Conservation (phyloP, 2,888 invertebrate species). For the Gordius sp. region DNA sequence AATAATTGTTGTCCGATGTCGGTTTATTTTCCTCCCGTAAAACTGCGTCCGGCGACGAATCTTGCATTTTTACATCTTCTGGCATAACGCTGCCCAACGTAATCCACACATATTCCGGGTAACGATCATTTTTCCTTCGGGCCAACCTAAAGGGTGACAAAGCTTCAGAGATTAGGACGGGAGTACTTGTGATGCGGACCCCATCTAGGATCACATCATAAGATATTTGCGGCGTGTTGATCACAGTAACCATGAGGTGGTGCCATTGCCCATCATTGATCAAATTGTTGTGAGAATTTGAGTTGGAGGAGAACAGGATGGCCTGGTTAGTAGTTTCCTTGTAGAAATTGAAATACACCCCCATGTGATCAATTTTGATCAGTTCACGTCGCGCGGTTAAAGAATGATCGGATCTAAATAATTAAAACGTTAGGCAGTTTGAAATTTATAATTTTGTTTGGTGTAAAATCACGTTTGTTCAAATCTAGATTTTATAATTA, state of each 20-base stretch:
- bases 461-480: neutral
- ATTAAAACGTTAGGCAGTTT: no score
- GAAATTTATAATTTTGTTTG: no score
- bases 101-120: neutral
- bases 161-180: neutral
- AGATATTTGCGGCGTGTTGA: neutral
- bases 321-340: slow-evolving; percentile 32
- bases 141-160: no score
- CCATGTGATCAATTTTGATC: slow-evolving; percentile 65
- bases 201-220: slow-evolving; percentile 3
- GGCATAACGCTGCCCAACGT: neutral
- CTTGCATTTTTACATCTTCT: neutral
- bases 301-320: slow-evolving; percentile 46
- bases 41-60: neutral
- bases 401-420: slow-evolving; percentile 16
- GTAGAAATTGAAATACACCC: slow-evolving; percentile 59
- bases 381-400: slow-evolving; percentile 45
- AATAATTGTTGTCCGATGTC: slow-evolving; percentile 27
- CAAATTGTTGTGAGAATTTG: slow-evolving; percentile 53
- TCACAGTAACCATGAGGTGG: slow-evolving; percentile 23
- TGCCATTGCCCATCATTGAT: slow-evolving; percentile 90
- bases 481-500: neutral
- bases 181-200: neutral
- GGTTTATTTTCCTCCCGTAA: neutral
- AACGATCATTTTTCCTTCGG: neutral